Evolutionary conservation across 2,797 vertebrate genomes (phyloP).

Genomic region (Coregonus sp.): DNA sequence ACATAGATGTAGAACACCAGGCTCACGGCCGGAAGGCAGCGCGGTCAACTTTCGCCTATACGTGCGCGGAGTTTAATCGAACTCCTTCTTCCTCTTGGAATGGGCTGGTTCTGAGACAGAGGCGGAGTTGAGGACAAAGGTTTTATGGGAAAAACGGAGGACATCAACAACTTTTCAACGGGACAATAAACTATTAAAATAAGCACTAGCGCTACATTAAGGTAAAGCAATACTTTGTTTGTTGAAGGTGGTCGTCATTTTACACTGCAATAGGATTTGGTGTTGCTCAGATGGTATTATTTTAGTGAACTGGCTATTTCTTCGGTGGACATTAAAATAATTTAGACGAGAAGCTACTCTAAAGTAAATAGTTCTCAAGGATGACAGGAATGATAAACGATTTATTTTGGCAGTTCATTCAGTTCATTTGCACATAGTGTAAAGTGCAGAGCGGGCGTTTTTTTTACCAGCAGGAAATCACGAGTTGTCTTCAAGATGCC

Average conservation of each 20-base stretch:
- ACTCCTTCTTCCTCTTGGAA: neutral
- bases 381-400: neutral
- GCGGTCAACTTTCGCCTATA: no score
- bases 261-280: neutral
- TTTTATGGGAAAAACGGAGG: neutral
- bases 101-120: neutral
- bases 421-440: neutral
- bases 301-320: neutral
- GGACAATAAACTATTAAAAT: neutral
- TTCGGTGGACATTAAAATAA: neutral
- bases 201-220: neutral
- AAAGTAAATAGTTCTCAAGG: neutral
- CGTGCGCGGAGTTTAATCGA: no score
- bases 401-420: neutral
- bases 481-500: neutral
- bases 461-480: neutral
- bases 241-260: neutral
- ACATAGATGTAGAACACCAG: no score
- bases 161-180: neutral
- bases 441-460: neutral
- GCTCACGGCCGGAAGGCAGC: no score
- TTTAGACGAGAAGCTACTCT: neutral
- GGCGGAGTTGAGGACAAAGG: neutral
- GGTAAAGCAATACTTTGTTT: neutral
- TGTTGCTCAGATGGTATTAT: neutral